Percentiles rank a stretch among this genome's conserved stretches.
These are phyloP conservation scores for Xestoiulus laeticollis DNA, from an alignment of 2,888 invertebrate genomes.

Conservation along the genomic window DNA sequence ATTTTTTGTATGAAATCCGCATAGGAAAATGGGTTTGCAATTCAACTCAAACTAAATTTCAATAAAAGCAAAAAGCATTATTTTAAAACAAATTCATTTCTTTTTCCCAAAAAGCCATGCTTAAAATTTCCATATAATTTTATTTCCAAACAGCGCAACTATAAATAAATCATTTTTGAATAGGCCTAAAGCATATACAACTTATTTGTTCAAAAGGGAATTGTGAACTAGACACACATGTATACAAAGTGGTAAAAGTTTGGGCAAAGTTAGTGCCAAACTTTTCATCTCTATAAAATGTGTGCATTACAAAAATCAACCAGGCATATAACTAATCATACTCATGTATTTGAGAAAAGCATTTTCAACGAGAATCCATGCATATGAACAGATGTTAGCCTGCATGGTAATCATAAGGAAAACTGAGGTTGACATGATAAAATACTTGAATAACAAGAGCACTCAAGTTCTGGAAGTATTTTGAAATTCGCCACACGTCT, in stretches of 20 bases:
- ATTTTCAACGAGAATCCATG: neutral
- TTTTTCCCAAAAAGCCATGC: neutral
- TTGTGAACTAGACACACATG: too few relatives aligned
- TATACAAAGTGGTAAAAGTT: neutral
- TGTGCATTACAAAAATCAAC: neutral
- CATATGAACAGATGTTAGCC: neutral
- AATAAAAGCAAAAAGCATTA: neutral
- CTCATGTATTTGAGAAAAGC: neutral
- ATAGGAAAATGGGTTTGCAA: neutral
- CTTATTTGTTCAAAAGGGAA: neutral
- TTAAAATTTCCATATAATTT: neutral
- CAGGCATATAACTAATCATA: neutral
- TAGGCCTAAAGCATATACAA: neutral
- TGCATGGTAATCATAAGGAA: neutral
- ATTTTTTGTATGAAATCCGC: neutral
- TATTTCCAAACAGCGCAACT: neutral
- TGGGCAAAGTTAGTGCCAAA: neutral
- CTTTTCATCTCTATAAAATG: neutral
- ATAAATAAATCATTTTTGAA: neutral
- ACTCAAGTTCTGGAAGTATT: neutral
- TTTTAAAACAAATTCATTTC: neutral
- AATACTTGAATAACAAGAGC: neutral
- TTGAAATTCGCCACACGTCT: neutral
- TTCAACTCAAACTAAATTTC: neutral
- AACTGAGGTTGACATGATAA: neutral